Base-by-base conservation (phyloP, 2,888 invertebrate genomes). In the Leptinotarsa juncta region DNA sequence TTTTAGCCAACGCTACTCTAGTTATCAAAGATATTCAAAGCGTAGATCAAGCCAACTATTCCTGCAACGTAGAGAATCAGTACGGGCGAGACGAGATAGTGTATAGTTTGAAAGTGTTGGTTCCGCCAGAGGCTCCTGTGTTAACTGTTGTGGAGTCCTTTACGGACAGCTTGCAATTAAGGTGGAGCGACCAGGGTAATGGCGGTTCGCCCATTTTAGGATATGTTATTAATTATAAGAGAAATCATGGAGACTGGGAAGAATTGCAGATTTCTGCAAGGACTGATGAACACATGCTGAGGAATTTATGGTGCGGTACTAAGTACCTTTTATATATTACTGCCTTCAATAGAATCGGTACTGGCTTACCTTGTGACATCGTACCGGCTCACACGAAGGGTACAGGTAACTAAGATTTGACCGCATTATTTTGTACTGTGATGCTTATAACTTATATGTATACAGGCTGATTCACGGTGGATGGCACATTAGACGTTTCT, bases 241-340 rank as follows among this genome's bases (percentile, higher is more conserved):
- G 95, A 16, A 95, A 96, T 82, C 95, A 94, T 83, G 96, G 96
- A 0, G 96, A 96, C 84, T 96, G 96, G 96, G 96, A 96, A 86
- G 96, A 96, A 86, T 89, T 96, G 75, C 96, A 96, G 86, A 94
- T 96, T 71, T 94, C 95, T 79, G 93, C 95, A 10, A 93, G 94
- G 77, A 93, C 93, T 7, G 94, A 94, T 76, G 93, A 94, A 73
- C 94, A 95, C 85, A 91, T 95, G 77, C 87, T 96, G 53, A 93
- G 94, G 62, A 95, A 95, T 87, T 89, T 97, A 60, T 95, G 95
- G 94, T 96, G 96, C 84, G 96, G 96, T 5, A 96, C 95, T 0
- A 91, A 94, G 49, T 97, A 97, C 87, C 95, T 96, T 84, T 90
- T 96, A 74, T 96, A 96, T 87, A 94, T 97, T 77, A 96, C 96